A percentile compares a stretch with the other conserved stretches of the same genome.
Evolutionary conservation across 2,797 vertebrate species (phyloP).

Genomic region (Protosalanx chinensis): DNA sequence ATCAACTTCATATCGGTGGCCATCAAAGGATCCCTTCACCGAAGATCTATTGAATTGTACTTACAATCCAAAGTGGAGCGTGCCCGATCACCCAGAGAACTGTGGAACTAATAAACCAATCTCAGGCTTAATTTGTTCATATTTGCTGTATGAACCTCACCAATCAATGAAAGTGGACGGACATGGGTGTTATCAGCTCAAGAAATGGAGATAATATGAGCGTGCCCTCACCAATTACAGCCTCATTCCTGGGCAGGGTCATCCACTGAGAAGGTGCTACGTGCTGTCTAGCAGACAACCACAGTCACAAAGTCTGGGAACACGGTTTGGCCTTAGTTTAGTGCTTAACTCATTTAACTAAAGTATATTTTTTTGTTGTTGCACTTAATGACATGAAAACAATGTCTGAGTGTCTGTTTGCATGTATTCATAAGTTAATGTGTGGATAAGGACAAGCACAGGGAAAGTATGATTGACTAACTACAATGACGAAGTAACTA

Average conservation of each 20-base stretch:
- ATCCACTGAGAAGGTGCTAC: constrained; percentile 53
- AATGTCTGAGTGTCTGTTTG: not conserved
- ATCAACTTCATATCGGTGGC: too few relatives aligned
- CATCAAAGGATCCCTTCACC: too few relatives aligned
- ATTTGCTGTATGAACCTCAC: constrained; percentile 16
- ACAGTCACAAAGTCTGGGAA: constrained; percentile 41
- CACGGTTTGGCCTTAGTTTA: constrained; percentile 66
- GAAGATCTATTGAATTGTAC: not conserved
- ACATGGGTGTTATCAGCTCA: constrained; percentile 59
- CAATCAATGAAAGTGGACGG: constrained; percentile 49
- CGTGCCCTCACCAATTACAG: constrained; percentile 58
- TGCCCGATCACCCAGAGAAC: not conserved
- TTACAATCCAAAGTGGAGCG: not conserved
- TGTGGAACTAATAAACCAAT: not conserved
- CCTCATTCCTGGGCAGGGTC: constrained; percentile 61
- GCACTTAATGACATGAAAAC: too few relatives aligned
- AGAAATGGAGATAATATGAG: constrained; percentile 49
- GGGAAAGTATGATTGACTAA: not conserved
- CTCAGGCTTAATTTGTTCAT: not conserved
- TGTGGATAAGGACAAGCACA: too few relatives aligned
- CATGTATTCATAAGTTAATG: too few relatives aligned
- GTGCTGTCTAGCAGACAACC: constrained; percentile 18
- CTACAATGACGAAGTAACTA: not conserved
- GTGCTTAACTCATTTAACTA: constrained; percentile 51
- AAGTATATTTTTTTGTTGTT: constrained; percentile 16